Base-by-base conservation (phyloP, 2,113 vertebrate species). In the Colinus virginianus region DNA sequence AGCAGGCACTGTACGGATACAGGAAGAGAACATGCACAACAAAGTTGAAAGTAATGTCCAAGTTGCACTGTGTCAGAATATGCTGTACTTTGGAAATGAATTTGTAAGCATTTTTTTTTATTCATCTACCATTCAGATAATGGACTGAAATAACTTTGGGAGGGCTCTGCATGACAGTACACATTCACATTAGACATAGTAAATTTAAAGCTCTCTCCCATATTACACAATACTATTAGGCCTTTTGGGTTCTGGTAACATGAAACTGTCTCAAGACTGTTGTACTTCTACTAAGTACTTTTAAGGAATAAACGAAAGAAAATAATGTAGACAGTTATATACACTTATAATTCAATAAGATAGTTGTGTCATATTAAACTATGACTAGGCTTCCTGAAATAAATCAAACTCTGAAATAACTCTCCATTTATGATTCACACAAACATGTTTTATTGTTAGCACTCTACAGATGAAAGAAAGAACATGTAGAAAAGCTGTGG, bases 391-490 rank as follows among this genome's bases (percentile, higher is more conserved):
- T 61, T 90, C 55, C 49, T 69, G 11, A 66, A 84, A 67, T 86
- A 78, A 81, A 62, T 56, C 63, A 48, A 48, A 43, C 72, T 87
- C 63, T 66, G 55, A 80, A 93, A 86, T 90, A 86, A 78, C 75
- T 90, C 46, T 43, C 14, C 61, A 42, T 81, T 95, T 95, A 91
- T 88, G 93, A 94, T 90, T 88, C 82, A 93, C 2, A 3, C 40
- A 72, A 71, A 49, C 48, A 68, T 90, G 23, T 90, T 88, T 93
- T 94, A 88, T 90, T 61, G 32, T 95, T 86, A 91, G 62, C 53
- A 81, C 42, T 71, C 48, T 49, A 55, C 53, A 86, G 87, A 95
- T 94, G 72, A 95, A 96, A 95, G 95, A 94, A 94, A 82, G 85
- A 86, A 87, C 68, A 83, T 53, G 89, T 68, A 94, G 84, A 91